These are phyloP conservation scores for Portevinia maculata DNA, from an alignment of 2,888 invertebrate genomes.

Conservation along the genomic window DNA sequence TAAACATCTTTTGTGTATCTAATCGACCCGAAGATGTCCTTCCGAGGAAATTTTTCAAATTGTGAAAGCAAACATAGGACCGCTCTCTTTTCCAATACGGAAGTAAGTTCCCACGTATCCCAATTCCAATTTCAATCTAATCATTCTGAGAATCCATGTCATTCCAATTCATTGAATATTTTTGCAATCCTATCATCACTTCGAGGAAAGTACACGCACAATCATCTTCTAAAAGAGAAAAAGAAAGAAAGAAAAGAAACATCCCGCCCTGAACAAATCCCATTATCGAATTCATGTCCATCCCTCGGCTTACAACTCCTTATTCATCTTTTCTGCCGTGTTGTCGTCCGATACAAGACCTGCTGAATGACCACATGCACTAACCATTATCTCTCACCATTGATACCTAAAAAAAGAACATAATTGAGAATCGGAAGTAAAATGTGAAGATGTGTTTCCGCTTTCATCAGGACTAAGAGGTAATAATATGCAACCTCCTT, in stretches of 20 bases:
- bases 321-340: slow-evolving; percentile 21
- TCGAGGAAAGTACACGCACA: slow-evolving; percentile 28
- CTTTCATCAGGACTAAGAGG: slow-evolving; percentile 17
- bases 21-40: neutral
- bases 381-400: slow-evolving; percentile 30
- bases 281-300: slow-evolving; percentile 46
- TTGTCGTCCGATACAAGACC: slow-evolving; percentile 21
- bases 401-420: slow-evolving; percentile 19
- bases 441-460: slow-evolving; percentile 58
- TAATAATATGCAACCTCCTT: slow-evolving; percentile 60
- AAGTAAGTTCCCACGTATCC: slow-evolving; percentile 41
- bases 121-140: neutral
- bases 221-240: slow-evolving; percentile 5
- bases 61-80: slow-evolving; percentile 14
- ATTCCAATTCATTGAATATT: slow-evolving; percentile 45
- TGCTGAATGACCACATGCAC: slow-evolving; percentile 52
- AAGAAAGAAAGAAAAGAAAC: slow-evolving; percentile 22
- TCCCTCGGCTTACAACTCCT: slow-evolving; percentile 37
- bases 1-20: slow-evolving; percentile 11
- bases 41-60: slow-evolving; percentile 7
- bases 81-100: neutral
- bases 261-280: slow-evolving; percentile 53
- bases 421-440: slow-evolving; percentile 71
- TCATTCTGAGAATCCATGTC: slow-evolving; percentile 18
- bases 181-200: slow-evolving; percentile 15